Base-by-base conservation (phyloP, 2,113 vertebrate genomes). In the Chauna torquata region DNA sequence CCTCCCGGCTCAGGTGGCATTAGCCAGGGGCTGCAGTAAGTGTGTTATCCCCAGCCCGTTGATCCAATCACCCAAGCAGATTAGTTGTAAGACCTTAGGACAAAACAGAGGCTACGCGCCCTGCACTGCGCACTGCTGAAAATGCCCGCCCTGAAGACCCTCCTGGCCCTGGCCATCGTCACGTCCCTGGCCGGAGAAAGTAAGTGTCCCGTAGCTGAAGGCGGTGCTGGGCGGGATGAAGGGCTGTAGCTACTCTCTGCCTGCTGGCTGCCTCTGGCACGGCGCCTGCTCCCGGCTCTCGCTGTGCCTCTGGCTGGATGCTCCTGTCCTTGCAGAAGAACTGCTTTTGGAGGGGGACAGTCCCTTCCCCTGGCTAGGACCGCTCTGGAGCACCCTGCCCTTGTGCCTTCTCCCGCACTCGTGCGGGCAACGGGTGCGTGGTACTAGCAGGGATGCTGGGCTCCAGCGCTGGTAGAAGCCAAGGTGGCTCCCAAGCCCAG, bases 31-130 rank as follows among this genome's bases (percentile, higher is more conserved):
- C 94, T 82, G 81, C 62, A 24, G 47, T 25, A 98, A 98, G 96
- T 98, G 92, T 72, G 97, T 98, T 96, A 98, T 86, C 95, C 90
- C 76, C 97, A 96, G 88, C 74, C 98, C 90, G 62, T 97, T 94
- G 80, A 97, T 93, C 97, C 98, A 94, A 97, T 98, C 97, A 86
- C 97, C 95, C 96, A 81, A 96, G 97, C 97, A 92, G 97, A 98
- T 98, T 98, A 98, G 75, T 86, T 92, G 84, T 98, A 98, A 98
- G 90, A 97, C 82, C 81, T 94, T 96, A 91, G 97, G 98, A 97
- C 97, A 97, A 95, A 92, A 92, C 59, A 96, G 86, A 90, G 88
- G 95, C 95, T 68, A 30, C 64, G 1, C 32, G 2, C 57, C 65
- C 90, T 1, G 3, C 4, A 3, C 78, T 14, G 50, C 58, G 32